Base-by-base conservation (phyloP, 2,888 invertebrate genomes). In the Andrena bicolor region DNA sequence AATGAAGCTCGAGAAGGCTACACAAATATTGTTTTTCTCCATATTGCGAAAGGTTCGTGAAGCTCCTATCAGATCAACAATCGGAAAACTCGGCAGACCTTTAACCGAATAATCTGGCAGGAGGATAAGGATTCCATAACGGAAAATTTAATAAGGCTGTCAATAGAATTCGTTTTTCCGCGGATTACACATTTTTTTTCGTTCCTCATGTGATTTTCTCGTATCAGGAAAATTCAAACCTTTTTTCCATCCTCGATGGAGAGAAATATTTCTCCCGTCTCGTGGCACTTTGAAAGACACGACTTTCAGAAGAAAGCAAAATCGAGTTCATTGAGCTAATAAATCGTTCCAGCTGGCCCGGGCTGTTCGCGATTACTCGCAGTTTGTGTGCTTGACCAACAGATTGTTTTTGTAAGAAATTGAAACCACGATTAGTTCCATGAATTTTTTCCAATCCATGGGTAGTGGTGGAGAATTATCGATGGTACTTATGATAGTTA, bases 111-210 rank as follows among this genome's bases (percentile, higher is more conserved):
- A 73, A 85, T 80, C 65, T 66, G 51, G 30, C n/a, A 16, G 16
- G 35, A 61, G 41, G 61, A 30, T 48, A 60, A 32, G 41, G 35
- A 74, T 78, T 76, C 56, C 76, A 66, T 74, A 41, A 3, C 60
- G 41, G 74, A 32, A 64, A 83, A 85, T 82, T 84, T 80, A 82
- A 80, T 84, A 80, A 82, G 49, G 51, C 58, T 61, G 79, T 82
- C 61, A 72, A n/a, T 26, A 48, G 56, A 32, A 28, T 28, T 30
- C 32, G 32, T 60, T 64, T 56, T 74, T 30, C 35, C 32, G 26
- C 16, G 28, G 41, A 35, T 23, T 35, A 41, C 66, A 56, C 23
- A 68, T 8, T 4, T 23, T 4, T 23, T n/a, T 10, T 10, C 28
- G 8, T 23, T 26, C 32, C 20, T 8, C 68, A 35, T 8, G 23